Conservation (phyloP, 2,888 invertebrate species). For the Alloplasta piceator region DNA sequence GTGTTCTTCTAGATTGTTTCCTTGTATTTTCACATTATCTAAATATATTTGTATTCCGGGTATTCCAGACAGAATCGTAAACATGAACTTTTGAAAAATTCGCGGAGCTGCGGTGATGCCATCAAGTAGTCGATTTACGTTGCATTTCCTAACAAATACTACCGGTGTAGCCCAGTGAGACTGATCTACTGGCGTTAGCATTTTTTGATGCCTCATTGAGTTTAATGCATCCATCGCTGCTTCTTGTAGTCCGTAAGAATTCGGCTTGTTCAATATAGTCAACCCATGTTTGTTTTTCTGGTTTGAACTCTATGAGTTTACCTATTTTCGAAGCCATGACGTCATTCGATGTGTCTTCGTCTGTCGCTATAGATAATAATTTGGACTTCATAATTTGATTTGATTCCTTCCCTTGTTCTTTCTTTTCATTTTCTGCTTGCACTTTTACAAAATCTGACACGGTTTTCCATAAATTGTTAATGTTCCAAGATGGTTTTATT, state of each 20-base stretch:
- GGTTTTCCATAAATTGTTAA: conserved; percentile 5
- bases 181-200: conserved; percentile 54
- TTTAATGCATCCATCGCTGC: conserved; percentile 44
- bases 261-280: conserved; percentile 42
- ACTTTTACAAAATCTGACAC: conserved; percentile 28
- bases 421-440: conserved; percentile 6
- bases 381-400: not conserved
- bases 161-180: conserved; percentile 67
- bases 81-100: conserved; percentile 54
- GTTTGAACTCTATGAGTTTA: conserved; percentile 33
- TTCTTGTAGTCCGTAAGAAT: conserved; percentile 52
- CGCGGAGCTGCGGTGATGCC: conserved; percentile 53
- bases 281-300: conserved; percentile 30
- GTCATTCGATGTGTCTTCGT: conserved; percentile 24
- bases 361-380: conserved; percentile 6
- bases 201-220: conserved; percentile 47
- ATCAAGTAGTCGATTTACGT: conserved; percentile 50
- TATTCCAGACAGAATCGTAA: conserved; percentile 42
- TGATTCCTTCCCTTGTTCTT: conserved; percentile 17
- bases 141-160: conserved; percentile 62
- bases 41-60: conserved; percentile 45
- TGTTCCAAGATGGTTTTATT: conserved; percentile 13
- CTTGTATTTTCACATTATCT: conserved; percentile 53
- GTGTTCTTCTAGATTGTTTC: conserved; percentile 33
- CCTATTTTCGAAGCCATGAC: conserved; percentile 24